phyloP scores from a whole-genome alignment of 2,888 invertebrate genomes.

The Lasioglossum malachurum region DNA sequence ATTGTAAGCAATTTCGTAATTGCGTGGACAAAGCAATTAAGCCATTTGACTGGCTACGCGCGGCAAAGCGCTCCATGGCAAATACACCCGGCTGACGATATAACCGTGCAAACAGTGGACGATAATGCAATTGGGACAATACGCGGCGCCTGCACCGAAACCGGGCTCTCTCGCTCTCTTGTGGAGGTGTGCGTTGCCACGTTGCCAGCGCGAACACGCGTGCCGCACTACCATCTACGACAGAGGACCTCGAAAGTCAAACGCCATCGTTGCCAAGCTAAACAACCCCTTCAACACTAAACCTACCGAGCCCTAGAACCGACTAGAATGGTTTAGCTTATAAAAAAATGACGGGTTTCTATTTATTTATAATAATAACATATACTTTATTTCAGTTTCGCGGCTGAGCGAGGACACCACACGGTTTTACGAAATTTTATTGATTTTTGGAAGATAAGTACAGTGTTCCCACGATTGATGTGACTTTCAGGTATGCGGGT shows the following conservation, averaged over 20 bases:
- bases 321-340: no score
- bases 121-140: conserved; percentile 81
- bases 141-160: conserved; percentile 63
- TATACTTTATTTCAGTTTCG: no score
- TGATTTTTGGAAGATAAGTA: no score
- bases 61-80: conserved; percentile 71
- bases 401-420: no score
- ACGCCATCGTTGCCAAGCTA: conserved; percentile 13
- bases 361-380: no score
- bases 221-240: conserved; percentile 50
- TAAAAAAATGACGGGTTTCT: no score
- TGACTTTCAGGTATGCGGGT: no score
- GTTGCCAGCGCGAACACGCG: conserved; percentile 35
- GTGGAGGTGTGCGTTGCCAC: conserved; percentile 59
- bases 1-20: conserved; percentile 83
- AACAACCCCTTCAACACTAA: background rate
- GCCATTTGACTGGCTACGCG: conserved; percentile 79
- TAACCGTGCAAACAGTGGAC: conserved; percentile 77
- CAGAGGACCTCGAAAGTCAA: conserved; percentile 57
- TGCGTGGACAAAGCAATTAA: conserved; percentile 82
- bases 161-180: conserved; percentile 27
- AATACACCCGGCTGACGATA: conserved; percentile 75
- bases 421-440: no score
- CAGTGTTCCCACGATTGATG: no score
- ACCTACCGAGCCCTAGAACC: no score